Percentiles rank a stretch among this genome's conserved stretches.
phyloP scores from a whole-genome alignment of 2,888 invertebrate species.

The Gymnocheta viridis region DNA sequence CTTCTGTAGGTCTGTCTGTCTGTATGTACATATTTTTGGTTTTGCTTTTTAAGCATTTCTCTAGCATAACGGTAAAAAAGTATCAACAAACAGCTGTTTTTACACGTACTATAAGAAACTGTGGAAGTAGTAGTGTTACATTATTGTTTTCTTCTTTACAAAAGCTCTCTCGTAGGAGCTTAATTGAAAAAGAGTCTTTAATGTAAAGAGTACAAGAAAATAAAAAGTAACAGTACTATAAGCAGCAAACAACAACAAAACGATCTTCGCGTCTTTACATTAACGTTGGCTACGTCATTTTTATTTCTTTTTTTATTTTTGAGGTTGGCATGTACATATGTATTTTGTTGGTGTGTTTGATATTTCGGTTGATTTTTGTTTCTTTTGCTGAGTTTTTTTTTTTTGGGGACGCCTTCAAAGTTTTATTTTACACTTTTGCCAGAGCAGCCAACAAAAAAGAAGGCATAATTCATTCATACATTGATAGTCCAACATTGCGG shows the following conservation, averaged over 20 bases:
- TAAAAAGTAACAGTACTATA: constrained; percentile 62
- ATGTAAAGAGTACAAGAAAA: constrained; percentile 37
- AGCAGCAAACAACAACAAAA: constrained; percentile 25
- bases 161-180: constrained; percentile 45
- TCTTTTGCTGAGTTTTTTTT: constrained; percentile 42
- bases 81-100: constrained; percentile 50
- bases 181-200: constrained; percentile 17
- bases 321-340: constrained; percentile 15
- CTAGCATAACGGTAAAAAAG: constrained; percentile 30
- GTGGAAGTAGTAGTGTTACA: constrained; percentile 28
- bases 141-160: constrained; percentile 9
- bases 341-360: constrained; percentile 45
- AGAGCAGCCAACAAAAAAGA: constrained; percentile 65
- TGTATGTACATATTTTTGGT: not conserved
- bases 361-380: constrained; percentile 51
- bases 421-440: constrained; percentile 65
- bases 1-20: no score
- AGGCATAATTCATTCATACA: constrained; percentile 70
- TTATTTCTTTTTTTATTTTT: constrained; percentile 56
- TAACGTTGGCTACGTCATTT: constrained; percentile 64
- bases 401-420: constrained; percentile 68
- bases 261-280: constrained; percentile 69
- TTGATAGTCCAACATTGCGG: constrained; percentile 69
- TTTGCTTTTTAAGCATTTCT: constrained; percentile 2
- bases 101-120: not conserved